phyloP scores from a whole-genome alignment of 2,113 vertebrate species.

The Pogonocichla stellata region DNA sequence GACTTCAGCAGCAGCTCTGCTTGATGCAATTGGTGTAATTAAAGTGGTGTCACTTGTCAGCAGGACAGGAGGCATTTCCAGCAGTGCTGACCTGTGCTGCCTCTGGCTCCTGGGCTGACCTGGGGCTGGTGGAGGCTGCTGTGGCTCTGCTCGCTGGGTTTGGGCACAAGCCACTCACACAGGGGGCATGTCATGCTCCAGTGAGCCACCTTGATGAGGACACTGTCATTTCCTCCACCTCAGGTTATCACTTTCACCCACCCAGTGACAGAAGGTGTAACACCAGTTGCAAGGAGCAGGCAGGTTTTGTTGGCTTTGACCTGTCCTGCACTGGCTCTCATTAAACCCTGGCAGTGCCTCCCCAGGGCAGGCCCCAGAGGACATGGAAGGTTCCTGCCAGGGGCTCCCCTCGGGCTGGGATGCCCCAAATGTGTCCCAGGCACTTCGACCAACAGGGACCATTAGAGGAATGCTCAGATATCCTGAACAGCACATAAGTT shows the following conservation, averaged over 20 bases:
- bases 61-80: not conserved
- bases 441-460: not conserved
- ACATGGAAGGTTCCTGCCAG: not conserved
- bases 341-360: not conserved
- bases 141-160: accelerated
- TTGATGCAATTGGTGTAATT: not conserved
- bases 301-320: not conserved
- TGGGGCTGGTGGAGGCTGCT: not conserved
- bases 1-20: not conserved
- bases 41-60: not conserved
- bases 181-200: not conserved
- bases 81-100: not conserved
- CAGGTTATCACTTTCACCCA: not conserved
- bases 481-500: not conserved
- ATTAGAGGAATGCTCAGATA: not conserved
- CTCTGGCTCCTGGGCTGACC: not conserved
- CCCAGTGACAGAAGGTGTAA: not conserved
- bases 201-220: not conserved
- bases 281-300: accelerated
- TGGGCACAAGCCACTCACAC: not conserved
- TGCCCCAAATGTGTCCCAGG: too few relatives aligned
- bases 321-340: accelerated
- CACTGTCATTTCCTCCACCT: not conserved
- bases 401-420: accelerated
- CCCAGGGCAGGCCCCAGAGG: not conserved